Evolutionary conservation across 2,888 invertebrate genomes (phyloP), one percentile per base, ranked within the genome.

Genomic region (Schizotus pectinicornis): DNA sequence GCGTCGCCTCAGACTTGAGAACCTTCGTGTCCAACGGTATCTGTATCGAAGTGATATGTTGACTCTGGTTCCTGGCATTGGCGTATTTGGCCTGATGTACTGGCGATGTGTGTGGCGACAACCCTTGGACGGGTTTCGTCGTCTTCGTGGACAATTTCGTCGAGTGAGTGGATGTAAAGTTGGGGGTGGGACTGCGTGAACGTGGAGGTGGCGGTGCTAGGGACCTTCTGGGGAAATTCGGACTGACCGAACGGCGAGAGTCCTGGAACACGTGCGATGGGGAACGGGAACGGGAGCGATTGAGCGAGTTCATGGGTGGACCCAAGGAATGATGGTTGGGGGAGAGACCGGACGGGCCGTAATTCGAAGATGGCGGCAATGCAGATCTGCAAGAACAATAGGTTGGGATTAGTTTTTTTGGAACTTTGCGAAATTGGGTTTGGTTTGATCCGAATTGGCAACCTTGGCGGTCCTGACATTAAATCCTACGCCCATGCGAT

Each of bases 21-120:
- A 70, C 68, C 42, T 71, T 68, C 60, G 74, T 63, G 73, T 81
- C 68, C 70, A 78, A 34, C 71, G 76, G 74, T 74, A 82, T 74
- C 80, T 85, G 67, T 75, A 82, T 72, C 79, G 83, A 39, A 79
- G 82, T 59, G 80, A 84, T 30, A 81, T 84, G 74, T 81, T 84
- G 56, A n/a, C 34, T 13, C 32, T 33, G 13, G 37, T 65, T 65
- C 51, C 64, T 68, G 7, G 62, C 58, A 35, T 64, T 68, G 13
- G 65, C 31, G 32, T 30, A 35, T 30, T 52, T 57, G n/a, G 47
- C 38, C 43, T 59, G 59, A 35, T 59, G 63, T 1, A 65, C 58
- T 8, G 63, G 62, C 7, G 67, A 63, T 11, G 60, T 62, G 14
- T 62, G 58, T 45, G 67, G 68, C 7, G 68, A 68, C 11, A 67